These are phyloP conservation scores for Solenopsis fugax DNA, from an alignment of 1,140 invertebrate genomes.

Conservation along the genomic window DNA sequence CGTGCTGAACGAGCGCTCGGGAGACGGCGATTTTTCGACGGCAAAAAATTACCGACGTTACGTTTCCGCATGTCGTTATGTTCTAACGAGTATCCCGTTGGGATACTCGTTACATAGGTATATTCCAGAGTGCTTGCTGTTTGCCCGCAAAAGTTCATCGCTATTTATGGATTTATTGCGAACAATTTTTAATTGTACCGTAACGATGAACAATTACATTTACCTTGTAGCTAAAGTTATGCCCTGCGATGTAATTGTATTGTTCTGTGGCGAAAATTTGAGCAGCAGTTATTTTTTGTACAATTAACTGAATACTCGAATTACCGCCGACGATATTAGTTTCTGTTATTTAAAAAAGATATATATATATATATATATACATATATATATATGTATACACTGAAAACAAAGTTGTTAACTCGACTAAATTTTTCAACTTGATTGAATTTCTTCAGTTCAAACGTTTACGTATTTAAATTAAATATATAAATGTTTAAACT, in stretches of 20 bases:
- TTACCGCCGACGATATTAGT: not conserved
- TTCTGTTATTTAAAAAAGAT: not conserved
- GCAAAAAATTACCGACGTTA: not conserved
- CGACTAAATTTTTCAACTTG: too few relatives aligned
- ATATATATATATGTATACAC: too few relatives aligned
- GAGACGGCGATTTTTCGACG: not conserved
- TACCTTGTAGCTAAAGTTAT: not conserved
- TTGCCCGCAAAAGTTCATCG: not conserved
- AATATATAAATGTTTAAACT: too few relatives aligned
- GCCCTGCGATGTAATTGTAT: not conserved
- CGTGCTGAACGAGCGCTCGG: not conserved
- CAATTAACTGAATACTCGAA: not conserved
- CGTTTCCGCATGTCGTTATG: slow-evolving; percentile 13
- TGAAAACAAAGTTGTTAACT: too few relatives aligned
- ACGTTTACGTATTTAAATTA: too few relatives aligned
- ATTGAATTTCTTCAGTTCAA: too few relatives aligned
- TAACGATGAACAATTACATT: not conserved
- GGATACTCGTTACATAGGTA: not conserved
- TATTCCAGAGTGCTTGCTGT: not conserved
- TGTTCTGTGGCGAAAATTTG: not conserved
- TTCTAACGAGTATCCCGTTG: slow-evolving; percentile 14
- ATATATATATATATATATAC: too few relatives aligned
- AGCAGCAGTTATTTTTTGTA: not conserved
- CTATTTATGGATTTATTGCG: slow-evolving; percentile 29
- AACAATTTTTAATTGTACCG: not conserved